Evolutionary conservation across 2,797 vertebrate genomes (phyloP).

Genomic region (Ateles fusciceps): DNA sequence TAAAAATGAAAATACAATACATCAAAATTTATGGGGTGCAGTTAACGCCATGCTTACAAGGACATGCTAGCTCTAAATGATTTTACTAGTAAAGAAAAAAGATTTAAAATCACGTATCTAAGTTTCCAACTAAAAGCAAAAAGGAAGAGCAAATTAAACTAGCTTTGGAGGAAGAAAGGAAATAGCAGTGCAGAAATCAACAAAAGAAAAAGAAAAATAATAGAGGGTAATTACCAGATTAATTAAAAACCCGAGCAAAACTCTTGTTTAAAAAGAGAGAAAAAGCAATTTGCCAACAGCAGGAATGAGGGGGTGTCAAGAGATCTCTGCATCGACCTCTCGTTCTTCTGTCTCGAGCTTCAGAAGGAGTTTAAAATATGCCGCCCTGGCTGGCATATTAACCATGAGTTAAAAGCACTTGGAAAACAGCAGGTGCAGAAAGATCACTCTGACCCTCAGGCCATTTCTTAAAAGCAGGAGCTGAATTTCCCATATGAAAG

Average conservation of each 20-base stretch:
- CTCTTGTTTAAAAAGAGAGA: too few relatives aligned
- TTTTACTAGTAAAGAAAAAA: neutral
- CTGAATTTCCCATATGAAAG: neutral
- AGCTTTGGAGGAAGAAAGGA: neutral
- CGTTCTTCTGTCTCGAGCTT: neutral
- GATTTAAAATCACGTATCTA: neutral
- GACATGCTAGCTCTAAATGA: neutral
- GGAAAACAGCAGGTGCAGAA: neutral
- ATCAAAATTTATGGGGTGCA: neutral
- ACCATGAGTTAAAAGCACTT: neutral
- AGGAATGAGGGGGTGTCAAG: accelerated
- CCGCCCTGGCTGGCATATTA: neutral
- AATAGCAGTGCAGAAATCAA: neutral
- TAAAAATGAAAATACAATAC: neutral
- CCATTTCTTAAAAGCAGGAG: neutral
- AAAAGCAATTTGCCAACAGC: accelerated
- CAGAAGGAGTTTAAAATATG: neutral
- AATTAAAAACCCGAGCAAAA: neutral
- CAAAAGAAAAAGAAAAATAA: too few relatives aligned
- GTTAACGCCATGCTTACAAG: neutral
- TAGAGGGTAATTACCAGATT: too few relatives aligned
- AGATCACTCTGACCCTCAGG: neutral
- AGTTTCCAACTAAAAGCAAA: neutral
- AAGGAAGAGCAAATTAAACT: neutral
- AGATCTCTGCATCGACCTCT: neutral